A percentile compares a stretch with the other conserved stretches of the same genome.
phyloP scores from a whole-genome alignment of 2,888 invertebrate genomes.

The Nasonovia ribisnigri region DNA sequence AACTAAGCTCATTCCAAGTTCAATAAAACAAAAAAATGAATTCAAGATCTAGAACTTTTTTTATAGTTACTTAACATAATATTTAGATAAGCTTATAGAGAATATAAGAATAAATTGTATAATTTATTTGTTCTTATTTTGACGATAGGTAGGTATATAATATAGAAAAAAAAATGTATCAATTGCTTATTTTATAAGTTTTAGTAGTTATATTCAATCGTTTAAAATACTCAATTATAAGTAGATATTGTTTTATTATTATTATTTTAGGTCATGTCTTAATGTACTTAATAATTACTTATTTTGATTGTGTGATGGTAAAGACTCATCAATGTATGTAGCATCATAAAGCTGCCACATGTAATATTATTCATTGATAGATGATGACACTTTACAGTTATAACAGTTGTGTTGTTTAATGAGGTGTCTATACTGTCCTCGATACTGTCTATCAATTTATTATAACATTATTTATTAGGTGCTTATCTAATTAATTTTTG shows the following conservation, averaged over 20 bases:
- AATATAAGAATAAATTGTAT: background rate
- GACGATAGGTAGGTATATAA: background rate
- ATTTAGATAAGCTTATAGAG: background rate
- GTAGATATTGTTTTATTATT: background rate
- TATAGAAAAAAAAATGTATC: background rate
- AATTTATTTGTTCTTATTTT: background rate
- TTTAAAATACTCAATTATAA: conserved; percentile 19
- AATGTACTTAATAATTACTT: conserved; percentile 9
- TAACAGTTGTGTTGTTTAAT: conserved; percentile 29
- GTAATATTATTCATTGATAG: background rate
- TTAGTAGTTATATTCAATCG: background rate
- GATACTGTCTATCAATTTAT: conserved; percentile 17
- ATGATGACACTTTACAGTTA: conserved; percentile 33
- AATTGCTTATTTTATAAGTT: background rate
- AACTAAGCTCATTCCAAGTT: background rate
- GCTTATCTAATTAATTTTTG: conserved; percentile 12
- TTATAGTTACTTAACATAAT: background rate
- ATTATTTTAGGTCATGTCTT: conserved; percentile 11
- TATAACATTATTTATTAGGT: conserved; percentile 7
- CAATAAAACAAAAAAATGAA: background rate
- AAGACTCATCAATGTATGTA: background rate
- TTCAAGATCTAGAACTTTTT: background rate
- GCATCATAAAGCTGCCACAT: conserved; percentile 12
- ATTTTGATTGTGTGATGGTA: conserved; percentile 19
- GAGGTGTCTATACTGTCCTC: conserved; percentile 11